These are phyloP conservation scores for Chaetophractus vellerosus DNA, from an alignment of 2,797 vertebrate genomes.

Conservation along the genomic window DNA sequence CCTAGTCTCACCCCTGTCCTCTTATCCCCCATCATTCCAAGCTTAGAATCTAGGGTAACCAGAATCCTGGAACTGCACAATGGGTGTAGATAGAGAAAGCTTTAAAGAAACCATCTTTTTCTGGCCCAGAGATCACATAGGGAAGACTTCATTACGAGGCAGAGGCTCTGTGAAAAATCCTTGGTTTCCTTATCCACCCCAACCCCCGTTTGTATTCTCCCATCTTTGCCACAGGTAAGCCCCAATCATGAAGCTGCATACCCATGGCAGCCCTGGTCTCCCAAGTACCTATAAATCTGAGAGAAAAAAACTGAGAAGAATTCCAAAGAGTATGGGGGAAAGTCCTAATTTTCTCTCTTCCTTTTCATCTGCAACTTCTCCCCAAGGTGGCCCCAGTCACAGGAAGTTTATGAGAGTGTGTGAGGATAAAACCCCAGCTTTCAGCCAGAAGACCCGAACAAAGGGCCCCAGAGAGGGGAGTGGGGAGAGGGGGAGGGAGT, in stretches of 20 bases:
- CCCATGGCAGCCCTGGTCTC: background rate
- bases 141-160: background rate
- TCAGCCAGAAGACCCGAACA: background rate
- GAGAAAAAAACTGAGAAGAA: background rate
- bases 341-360: too few relatives aligned
- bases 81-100: rapidly evolving
- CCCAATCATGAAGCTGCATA: background rate
- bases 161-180: background rate
- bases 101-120: background rate
- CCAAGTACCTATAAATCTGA: background rate
- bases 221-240: background rate
- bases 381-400: background rate
- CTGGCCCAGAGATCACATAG: background rate
- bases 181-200: background rate
- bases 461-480: background rate
- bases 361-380: background rate
- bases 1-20: too few relatives aligned
- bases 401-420: background rate
- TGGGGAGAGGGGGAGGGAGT: background rate
- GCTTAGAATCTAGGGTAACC: background rate
- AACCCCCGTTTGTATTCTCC: background rate
- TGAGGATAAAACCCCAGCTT: background rate
- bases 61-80: background rate
- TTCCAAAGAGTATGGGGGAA: background rate
- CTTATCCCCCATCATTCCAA: background rate